Base-by-base conservation (phyloP, 2,888 invertebrate genomes). In the Dromius quadrimaculatus region DNA sequence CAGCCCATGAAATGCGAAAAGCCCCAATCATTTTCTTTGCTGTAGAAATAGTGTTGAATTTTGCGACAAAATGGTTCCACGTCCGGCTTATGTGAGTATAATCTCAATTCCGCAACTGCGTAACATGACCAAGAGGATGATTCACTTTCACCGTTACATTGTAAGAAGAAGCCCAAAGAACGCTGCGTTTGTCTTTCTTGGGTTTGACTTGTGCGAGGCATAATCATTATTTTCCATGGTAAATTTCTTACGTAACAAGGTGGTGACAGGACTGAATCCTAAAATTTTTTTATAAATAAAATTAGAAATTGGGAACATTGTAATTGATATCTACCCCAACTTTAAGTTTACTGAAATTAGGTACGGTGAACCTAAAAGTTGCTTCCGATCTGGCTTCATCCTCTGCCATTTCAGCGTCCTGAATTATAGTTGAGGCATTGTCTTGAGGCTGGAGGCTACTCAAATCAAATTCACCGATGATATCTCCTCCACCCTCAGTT, bases 211-310 rank as follows among this genome's bases (percentile, higher is more conserved):
- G 84, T 85, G 19, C 97, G 88, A 2, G 96, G 97, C 93, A 98
- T 97, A 23, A 97, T 95, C 95, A 99, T 95, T 73, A 99, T 98
- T 85, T 97, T 97, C 98, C 98, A 99, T 71, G 98, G 98, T 76
- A 99, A 85, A 85, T 98, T 98, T 69, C 98, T 89, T 2, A 98
- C 96, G 82, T 92, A 96, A 77, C 94, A 95, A 2, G 97, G 92
- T 28, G 94, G 93, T 23, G 98, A 98, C 36, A 98, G 85, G 47
- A 90, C 88, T 15, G 91, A 90, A 77, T 91, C 87, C 88, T 82
- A 70, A 54, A 54, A 54, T 28, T 28, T 3, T n/a, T n/a, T n/a
- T n/a, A n/a, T n/a, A 1, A 45, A 20, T 45, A 20, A 19, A 19
- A 19, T n/a, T n/a, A n/a, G n/a, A n/a, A n/a, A n/a, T n/a, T n/a